Evolutionary conservation across 2,888 invertebrate genomes (phyloP), one percentile per base, ranked within the genome.

Genomic region (Lordiphosa andalusiaca): DNA sequence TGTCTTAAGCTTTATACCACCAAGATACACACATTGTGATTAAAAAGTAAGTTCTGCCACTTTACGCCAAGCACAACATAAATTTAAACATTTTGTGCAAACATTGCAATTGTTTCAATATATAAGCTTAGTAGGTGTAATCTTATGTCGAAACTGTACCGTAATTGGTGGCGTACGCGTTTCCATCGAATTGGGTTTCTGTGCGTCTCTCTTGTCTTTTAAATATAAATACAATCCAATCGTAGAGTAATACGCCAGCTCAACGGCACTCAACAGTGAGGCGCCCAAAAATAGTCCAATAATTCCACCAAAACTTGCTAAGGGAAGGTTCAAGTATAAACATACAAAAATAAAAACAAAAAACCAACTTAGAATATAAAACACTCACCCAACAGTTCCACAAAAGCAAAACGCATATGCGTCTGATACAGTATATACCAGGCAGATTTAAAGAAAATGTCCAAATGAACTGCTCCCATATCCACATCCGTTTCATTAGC

Each of bases 271-370:
- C 5, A 91, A 73, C 0, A 91, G 68, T 1, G 91, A 91, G 47
- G 89, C 90, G 3, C 91, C 90, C 30, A 91, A 73, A 67, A 91
- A 91, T n/a, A 91, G 86, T 4, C 91, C 90, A 48, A 90, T 90
- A 46, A 91, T 88, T 10, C 91, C 90, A 19, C 90, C 91, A 68
- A 91, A 90, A 53, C 88, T 88, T 21, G 90, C 91, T 91, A 41
- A 41, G 3, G 40, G 30, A 47, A 60, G 37, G 19, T 6, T 39
- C n/a, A 25, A 36, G 10, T 13, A 38, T 12, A 6, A 16, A 4
- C 2, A 51, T 76, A 13, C 16, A 16, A 16, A 16, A 16, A 1
- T 16, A 87, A 55, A 6, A 57, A 53, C 38, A 6, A 57, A 53
- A 39, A 19, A 19, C 0, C 19, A 1, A 87, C 1, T 6, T 50